These are phyloP conservation scores for Diadophis punctatus DNA, from an alignment of 2,113 vertebrate genomes.

Conservation along the genomic window DNA sequence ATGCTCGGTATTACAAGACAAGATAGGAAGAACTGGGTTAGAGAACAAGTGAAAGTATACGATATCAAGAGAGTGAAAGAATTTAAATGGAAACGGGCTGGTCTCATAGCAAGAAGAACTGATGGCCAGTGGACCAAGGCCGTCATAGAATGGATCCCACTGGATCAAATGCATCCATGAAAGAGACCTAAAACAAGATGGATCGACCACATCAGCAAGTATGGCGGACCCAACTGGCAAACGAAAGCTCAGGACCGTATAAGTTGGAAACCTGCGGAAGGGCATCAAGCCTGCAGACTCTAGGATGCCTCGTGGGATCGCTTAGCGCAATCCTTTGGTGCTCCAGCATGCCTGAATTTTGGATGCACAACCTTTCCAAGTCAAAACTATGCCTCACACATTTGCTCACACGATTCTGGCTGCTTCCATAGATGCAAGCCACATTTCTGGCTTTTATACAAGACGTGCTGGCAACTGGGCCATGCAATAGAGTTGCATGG, in stretches of 20 bases:
- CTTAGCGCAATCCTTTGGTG: neutral
- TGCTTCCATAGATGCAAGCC: neutral
- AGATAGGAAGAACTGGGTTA: neutral
- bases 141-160: neutral
- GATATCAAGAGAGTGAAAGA: neutral
- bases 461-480: neutral
- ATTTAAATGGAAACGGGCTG: neutral
- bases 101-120: neutral
- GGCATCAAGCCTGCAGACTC: neutral
- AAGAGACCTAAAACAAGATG: neutral
- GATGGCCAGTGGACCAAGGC: neutral
- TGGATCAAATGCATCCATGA: neutral
- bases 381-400: neutral
- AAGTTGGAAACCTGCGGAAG: neutral
- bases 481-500: neutral
- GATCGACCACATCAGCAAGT: neutral
- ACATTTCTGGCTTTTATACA: neutral
- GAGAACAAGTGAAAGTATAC: neutral
- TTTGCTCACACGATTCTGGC: neutral
- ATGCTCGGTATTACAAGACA: no score
- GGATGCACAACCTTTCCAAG: neutral
- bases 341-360: neutral
- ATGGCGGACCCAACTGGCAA: neutral
- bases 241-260: neutral
- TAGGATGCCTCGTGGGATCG: neutral